phyloP scores from a whole-genome alignment of 2,113 vertebrate species.

The Thalassarche chlororhynchos region DNA sequence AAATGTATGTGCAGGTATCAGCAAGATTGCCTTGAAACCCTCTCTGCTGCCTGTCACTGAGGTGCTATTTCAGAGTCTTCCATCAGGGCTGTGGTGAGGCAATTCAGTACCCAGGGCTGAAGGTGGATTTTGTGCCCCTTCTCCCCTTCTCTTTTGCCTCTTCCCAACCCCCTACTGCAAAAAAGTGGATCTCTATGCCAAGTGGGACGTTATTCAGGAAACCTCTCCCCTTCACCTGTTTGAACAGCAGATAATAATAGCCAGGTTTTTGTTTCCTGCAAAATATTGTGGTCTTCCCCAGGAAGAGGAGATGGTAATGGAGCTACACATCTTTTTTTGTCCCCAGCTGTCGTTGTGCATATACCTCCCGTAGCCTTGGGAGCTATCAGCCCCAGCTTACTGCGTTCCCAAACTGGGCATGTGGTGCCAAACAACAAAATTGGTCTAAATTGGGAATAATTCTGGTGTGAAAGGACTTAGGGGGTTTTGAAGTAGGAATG shows the following conservation, averaged over 20 bases:
- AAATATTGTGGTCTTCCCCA: neutral
- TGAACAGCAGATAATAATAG: neutral
- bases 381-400: neutral
- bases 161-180: neutral
- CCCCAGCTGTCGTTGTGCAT: neutral
- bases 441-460: neutral
- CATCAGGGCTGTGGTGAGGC: neutral
- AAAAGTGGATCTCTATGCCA: accelerated
- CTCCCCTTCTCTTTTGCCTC: neutral
- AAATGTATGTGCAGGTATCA: conserved; percentile 20
- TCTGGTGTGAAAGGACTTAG: neutral
- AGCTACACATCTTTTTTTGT: neutral
- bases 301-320: neutral
- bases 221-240: neutral
- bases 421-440: neutral
- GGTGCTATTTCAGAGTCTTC: neutral
- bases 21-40: neutral
- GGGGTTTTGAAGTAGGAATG: neutral
- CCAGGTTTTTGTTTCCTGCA: neutral
- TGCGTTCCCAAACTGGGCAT: neutral
- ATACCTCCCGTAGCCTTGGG: neutral
- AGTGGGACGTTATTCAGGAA: neutral
- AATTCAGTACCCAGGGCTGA: neutral
- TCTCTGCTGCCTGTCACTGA: neutral
- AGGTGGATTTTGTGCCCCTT: neutral